Evolutionary conservation across 2,888 invertebrate species (phyloP).

Genomic region (Sabatieria punctata): DNA sequence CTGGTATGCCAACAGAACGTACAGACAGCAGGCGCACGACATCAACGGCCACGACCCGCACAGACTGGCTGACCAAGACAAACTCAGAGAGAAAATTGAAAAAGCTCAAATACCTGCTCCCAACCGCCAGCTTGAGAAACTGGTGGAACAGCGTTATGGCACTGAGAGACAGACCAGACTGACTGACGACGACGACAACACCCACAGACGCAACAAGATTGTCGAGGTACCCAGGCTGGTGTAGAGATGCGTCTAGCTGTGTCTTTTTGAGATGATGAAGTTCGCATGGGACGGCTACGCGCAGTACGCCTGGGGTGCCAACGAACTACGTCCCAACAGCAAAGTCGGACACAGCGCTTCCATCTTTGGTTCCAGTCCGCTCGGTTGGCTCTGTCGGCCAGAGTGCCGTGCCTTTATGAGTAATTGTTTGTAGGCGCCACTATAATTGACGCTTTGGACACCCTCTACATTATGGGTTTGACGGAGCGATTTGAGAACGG

Average conservation of each 20-base stretch:
- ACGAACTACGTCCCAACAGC: slow-evolving; percentile 79
- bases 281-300: slow-evolving; percentile 95
- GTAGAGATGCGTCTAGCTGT: too few relatives aligned
- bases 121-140: slow-evolving; percentile 12
- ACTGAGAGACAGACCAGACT: not conserved
- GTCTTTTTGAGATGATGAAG: slow-evolving; percentile 86
- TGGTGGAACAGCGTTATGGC: not conserved
- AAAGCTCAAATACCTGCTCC: slow-evolving; percentile 14
- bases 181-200: not conserved
- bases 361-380: slow-evolving; percentile 30
- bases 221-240: not conserved
- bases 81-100: slow-evolving; percentile 2
- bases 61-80: not conserved
- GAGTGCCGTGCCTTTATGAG: too few relatives aligned
- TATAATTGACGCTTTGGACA: slow-evolving; percentile 89
- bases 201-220: not conserved
- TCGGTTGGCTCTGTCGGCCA: too few relatives aligned
- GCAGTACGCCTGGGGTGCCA: slow-evolving; percentile 93
- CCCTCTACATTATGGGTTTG: slow-evolving; percentile 87
- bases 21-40: not conserved
- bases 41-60: not conserved
- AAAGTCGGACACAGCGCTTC: slow-evolving; percentile 53
- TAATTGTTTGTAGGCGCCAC: slow-evolving; percentile 60
- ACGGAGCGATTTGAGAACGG: slow-evolving; percentile 80
- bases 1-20: not conserved